These are phyloP conservation scores for Neofelis nebulosa DNA, from an alignment of 2,113 vertebrate genomes.

Conservation along the genomic window DNA sequence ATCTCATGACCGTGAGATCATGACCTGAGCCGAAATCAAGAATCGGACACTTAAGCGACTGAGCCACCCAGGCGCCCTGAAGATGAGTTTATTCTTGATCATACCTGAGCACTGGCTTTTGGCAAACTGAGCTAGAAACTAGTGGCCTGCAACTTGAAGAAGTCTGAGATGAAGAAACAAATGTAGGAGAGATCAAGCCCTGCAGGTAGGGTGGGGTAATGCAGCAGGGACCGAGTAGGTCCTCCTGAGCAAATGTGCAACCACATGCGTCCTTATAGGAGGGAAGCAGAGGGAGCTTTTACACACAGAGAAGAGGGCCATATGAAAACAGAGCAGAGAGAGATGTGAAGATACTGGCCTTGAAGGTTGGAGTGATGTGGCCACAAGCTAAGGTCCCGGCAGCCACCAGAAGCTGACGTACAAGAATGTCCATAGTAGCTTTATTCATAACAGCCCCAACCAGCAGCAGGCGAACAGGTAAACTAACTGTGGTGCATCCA, in stretches of 20 bases:
- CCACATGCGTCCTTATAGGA: background rate
- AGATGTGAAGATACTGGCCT: background rate
- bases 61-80: too few relatives aligned
- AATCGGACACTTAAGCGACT: too few relatives aligned
- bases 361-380: background rate
- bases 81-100: background rate
- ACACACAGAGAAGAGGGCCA: background rate
- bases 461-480: background rate
- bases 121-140: background rate
- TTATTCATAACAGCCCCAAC: background rate
- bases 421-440: background rate
- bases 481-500: background rate
- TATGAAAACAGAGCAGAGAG: background rate
- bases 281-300: background rate
- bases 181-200: too few relatives aligned
- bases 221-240: background rate
- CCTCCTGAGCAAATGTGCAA: background rate
- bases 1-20: too few relatives aligned
- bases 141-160: background rate
- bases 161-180: background rate
- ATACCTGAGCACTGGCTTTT: background rate
- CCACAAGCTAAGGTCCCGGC: background rate
- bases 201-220: rapidly evolving
- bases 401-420: background rate
- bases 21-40: too few relatives aligned